Base-by-base conservation (phyloP, 2,888 invertebrate genomes). In the Microctonus brassicae region DNA sequence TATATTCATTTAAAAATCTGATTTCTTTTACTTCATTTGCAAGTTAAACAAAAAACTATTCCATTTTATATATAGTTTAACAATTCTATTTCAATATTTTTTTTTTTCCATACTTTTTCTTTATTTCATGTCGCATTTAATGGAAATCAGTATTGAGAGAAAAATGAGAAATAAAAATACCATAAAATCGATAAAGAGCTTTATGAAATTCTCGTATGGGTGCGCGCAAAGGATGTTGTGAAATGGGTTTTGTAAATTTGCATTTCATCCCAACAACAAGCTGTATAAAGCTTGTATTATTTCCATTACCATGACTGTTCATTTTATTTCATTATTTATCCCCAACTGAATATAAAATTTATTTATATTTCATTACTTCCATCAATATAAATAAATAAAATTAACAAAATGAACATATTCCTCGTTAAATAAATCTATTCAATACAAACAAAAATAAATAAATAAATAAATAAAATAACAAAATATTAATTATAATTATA, bases 251-350 rank as follows among this genome's bases (percentile, higher is more conserved):
- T 17, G 26, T 20, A 29, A 64, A 64, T 64, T 64, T 64, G 52
- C 63, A 64, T 64, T 64, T n/a, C 52, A 33, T 52, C 42, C 62
- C 26, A 24, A n/a, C 24, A 62, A 42, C 62, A 36, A 24, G n/a
- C 39, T 42, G 62, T 62, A 42, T 62, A 62, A 17, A 52, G 52
- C 52, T 52, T 64, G 63, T 22, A 64, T 64, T 42, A 42, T 62
- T 64, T 17, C 63, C 52, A 62, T 36, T 24, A 17, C 39, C 62
- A 34, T 36, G 11, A 11, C 34, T 7, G 24, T 39, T 22, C 42
- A 64, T 29, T 64, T 64, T 52, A 64, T 64, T 64, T 52, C 63
- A 64, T 64, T 52, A 58, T n/a, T n/a, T 58, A 39, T 24, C 29
- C 47, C 47, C 17, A 17, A 47, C 63, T 29, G 26, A n/a, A n/a